These are phyloP conservation scores for Microdon myrmicae DNA, from an alignment of 2,888 invertebrate genomes.

Conservation along the genomic window DNA sequence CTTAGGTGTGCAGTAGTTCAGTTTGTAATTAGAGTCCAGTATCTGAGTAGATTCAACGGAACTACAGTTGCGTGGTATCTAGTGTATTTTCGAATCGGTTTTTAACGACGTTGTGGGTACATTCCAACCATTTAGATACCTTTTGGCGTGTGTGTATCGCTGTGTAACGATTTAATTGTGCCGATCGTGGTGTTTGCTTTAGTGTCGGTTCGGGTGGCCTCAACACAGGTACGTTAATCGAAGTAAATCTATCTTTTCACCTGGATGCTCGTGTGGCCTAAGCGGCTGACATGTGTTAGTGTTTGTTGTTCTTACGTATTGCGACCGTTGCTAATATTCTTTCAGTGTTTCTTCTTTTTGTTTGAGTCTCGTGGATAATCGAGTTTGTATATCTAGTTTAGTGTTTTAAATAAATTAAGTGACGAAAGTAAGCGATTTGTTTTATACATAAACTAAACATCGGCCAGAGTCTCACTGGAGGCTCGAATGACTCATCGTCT, in stretches of 20 bases:
- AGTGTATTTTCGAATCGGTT: constrained; percentile 9
- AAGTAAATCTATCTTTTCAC: constrained; percentile 27
- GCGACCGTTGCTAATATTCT: background rate
- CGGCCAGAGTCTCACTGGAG: constrained; percentile 15
- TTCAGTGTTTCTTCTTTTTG: background rate
- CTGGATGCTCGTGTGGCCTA: background rate
- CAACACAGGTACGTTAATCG: constrained; percentile 23
- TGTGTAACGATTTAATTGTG: constrained; percentile 10
- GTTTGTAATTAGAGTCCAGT: too few relatives aligned
- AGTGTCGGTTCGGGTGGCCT: constrained; percentile 24
- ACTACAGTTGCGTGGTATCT: too few relatives aligned
- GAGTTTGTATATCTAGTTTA: too few relatives aligned
- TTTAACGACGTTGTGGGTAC: constrained; percentile 12
- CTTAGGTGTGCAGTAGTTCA: too few relatives aligned
- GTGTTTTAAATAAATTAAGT: background rate
- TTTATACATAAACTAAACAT: background rate
- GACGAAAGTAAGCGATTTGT: background rate
- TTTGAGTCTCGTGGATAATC: too few relatives aligned
- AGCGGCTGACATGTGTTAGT: constrained; percentile 13
- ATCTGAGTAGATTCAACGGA: too few relatives aligned
- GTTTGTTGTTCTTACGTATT: constrained; percentile 19
- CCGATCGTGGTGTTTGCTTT: constrained; percentile 26
- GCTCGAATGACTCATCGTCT: constrained; percentile 36
- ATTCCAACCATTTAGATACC: constrained; percentile 23
- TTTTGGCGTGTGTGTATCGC: constrained; percentile 6